A percentile compares a stretch with the other conserved stretches of the same genome.
Conservation (phyloP, 2,113 vertebrate genomes). For the Lagenorhynchus albirostris region DNA sequence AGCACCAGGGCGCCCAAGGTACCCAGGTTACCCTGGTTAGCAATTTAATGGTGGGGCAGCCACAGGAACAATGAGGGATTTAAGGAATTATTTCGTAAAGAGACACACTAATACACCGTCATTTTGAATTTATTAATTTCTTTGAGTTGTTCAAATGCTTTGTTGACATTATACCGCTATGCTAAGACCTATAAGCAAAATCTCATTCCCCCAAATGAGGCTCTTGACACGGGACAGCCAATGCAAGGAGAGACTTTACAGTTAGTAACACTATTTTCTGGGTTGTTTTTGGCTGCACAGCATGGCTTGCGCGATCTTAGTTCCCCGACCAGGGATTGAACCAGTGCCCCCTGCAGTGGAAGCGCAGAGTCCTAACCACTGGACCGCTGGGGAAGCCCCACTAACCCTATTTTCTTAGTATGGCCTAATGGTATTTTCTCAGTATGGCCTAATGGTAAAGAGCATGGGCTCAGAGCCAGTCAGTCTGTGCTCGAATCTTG, state of each 20-base stretch:
- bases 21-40: neutral
- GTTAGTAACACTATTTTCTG: neutral
- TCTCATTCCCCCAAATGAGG: neutral
- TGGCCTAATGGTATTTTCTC: neutral
- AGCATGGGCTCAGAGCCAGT: neutral
- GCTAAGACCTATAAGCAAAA: neutral
- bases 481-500: neutral
- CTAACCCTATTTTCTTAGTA: neutral
- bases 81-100: neutral
- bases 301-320: neutral
- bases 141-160: conserved; percentile 10
- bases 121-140: neutral
- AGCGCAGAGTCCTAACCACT: neutral
- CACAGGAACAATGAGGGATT: neutral
- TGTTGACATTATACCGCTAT: neutral
- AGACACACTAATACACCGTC: neutral
- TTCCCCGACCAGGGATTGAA: neutral
- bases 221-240: neutral
- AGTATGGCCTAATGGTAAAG: neutral
- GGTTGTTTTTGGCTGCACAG: neutral
- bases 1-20: neutral
- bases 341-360: rapidly evolving
- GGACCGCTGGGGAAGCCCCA: neutral
- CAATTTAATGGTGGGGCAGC: neutral
- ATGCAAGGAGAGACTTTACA: neutral